Conservation (phyloP, 2,888 invertebrate genomes). For the Pollenia griseotomentosa region DNA sequence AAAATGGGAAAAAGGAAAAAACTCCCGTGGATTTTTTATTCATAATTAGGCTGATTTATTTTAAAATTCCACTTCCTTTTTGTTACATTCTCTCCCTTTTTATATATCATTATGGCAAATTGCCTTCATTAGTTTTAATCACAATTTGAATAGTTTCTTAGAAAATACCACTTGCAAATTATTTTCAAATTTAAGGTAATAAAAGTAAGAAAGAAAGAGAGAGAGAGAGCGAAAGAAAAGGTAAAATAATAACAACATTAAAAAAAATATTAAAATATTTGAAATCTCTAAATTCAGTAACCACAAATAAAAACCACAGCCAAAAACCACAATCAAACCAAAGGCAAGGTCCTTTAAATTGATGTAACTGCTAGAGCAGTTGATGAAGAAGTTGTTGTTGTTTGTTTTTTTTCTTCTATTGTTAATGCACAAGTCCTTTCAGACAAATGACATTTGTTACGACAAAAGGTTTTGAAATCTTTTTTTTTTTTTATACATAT, state of each 20-base stretch:
- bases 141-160: slow-evolving; percentile 1
- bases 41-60: no score
- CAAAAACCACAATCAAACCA: slow-evolving; percentile 48
- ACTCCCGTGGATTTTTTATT: no score
- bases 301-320: slow-evolving; percentile 42
- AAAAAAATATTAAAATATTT: slow-evolving; percentile 30
- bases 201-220: background rate
- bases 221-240: slow-evolving; percentile 4
- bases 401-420: background rate
- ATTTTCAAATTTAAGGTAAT: background rate
- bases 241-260: background rate
- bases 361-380: background rate
- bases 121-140: slow-evolving; percentile 47
- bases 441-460: slow-evolving; percentile 40
- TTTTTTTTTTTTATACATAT: background rate
- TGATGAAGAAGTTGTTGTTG: background rate
- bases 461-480: background rate
- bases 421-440: slow-evolving; percentile 34
- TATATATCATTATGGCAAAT: slow-evolving; percentile 29
- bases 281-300: slow-evolving; percentile 46
- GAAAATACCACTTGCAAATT: slow-evolving; percentile 26
- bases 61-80: background rate
- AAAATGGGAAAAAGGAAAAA: no score
- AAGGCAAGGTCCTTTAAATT: slow-evolving; percentile 25
- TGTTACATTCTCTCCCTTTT: background rate